Percentiles rank a stretch among this genome's conserved stretches.
phyloP scores from a whole-genome alignment of 2,888 invertebrate genomes.

The Scrobipalpa costella region DNA sequence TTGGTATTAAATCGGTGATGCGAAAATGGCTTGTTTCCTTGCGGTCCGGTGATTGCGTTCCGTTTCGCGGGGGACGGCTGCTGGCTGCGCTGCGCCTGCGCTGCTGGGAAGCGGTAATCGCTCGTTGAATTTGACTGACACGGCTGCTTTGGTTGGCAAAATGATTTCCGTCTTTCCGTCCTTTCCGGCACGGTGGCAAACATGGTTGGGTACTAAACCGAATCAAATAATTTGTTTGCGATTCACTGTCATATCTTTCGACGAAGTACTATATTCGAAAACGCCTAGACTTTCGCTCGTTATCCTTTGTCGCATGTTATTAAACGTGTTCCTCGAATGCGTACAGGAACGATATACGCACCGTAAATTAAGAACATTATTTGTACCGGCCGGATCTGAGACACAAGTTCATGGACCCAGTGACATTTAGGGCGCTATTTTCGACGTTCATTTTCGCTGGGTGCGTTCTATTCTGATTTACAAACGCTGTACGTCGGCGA shows the following conservation, averaged over 20 bases:
- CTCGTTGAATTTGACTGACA: conserved; percentile 57
- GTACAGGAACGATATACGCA: conserved; percentile 52
- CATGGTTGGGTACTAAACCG: conserved; percentile 34
- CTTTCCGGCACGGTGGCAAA: conserved; percentile 55
- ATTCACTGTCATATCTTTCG: neutral
- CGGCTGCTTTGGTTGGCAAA: conserved; percentile 50
- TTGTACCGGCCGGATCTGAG: conserved; percentile 36
- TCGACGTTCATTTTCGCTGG: conserved; percentile 36
- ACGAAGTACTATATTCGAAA: neutral
- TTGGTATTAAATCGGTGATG: neutral
- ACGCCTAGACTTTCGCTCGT: neutral
- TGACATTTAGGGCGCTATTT: conserved; percentile 71
- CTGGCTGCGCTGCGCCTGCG: conserved; percentile 36
- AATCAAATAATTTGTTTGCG: neutral
- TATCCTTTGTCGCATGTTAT: conserved; percentile 8
- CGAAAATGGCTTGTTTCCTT: conserved; percentile 7
- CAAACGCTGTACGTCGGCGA: conserved; percentile 32
- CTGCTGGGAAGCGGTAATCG: conserved; percentile 57
- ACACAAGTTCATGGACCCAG: conserved; percentile 70
- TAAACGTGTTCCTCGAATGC: neutral
- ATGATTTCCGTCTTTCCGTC: conserved; percentile 55
- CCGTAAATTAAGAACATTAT: conserved; percentile 56
- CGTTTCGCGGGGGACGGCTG: conserved; percentile 48
- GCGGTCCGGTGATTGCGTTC: conserved; percentile 29
- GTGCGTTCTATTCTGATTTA: conserved; percentile 50